These are phyloP conservation scores for Hydroisotoma schaefferi DNA, from an alignment of 2,888 invertebrate genomes.

Conservation along the genomic window DNA sequence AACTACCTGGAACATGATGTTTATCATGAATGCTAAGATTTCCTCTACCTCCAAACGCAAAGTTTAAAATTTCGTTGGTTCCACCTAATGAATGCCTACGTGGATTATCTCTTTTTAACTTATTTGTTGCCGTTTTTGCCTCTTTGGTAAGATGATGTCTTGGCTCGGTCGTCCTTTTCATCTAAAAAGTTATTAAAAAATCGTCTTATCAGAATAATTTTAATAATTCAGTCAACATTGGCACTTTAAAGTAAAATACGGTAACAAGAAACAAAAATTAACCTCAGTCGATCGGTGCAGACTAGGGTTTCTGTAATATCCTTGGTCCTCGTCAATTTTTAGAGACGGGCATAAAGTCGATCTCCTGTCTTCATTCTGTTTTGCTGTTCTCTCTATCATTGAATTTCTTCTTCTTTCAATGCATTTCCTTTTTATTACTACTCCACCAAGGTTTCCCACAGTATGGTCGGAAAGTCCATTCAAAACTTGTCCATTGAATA, in stretches of 20 bases:
- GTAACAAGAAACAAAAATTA: too few species aligned
- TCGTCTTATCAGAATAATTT: too few species aligned
- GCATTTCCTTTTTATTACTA: too few species aligned
- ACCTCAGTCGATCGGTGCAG: conserved; percentile 54
- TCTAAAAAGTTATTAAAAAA: too few species aligned
- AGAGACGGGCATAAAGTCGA: too few species aligned
- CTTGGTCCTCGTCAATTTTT: conserved; percentile 5
- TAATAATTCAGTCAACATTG: too few species aligned
- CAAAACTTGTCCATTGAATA: too few species aligned
- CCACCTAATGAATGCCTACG: conserved; percentile 48
- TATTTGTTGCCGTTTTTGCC: conserved; percentile 40
- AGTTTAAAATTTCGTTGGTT: conserved; percentile 46
- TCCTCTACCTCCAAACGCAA: conserved; percentile 35
- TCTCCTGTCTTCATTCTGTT: conserved; percentile 5
- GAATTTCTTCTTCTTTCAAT: conserved; percentile 37
- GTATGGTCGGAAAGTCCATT: too few species aligned
- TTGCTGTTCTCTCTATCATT: conserved; percentile 33
- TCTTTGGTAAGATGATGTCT: conserved; percentile 30
- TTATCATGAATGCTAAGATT: conserved; percentile 20
- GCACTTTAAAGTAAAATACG: too few species aligned
- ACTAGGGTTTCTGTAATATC: conserved; percentile 55
- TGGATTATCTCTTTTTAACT: conserved; percentile 37
- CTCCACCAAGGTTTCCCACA: too few species aligned
- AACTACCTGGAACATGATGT: background rate
- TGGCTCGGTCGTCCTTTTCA: too few species aligned